phyloP scores from a whole-genome alignment of 2,113 vertebrate species.

The Cebidichthys violaceus region DNA sequence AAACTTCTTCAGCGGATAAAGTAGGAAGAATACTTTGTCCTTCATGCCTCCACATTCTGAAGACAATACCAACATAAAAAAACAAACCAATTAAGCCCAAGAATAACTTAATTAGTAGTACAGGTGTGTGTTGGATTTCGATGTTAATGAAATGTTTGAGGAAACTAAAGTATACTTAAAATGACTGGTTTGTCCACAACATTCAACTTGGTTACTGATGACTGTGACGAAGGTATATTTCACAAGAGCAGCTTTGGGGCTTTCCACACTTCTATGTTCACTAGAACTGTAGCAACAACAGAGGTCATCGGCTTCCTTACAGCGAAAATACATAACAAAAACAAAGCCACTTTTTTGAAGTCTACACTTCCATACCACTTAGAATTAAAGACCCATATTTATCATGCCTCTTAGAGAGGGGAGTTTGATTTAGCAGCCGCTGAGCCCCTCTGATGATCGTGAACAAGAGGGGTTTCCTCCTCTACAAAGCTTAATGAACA shows the following conservation, averaged over 20 bases:
- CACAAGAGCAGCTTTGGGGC: constrained; percentile 34
- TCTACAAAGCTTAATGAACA: constrained; percentile 64
- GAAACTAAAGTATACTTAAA: constrained; percentile 8
- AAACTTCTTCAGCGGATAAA: not conserved
- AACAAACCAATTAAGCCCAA: not conserved
- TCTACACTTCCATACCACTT: constrained; percentile 70
- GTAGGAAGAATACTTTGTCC: not conserved
- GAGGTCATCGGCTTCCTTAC: constrained; percentile 29
- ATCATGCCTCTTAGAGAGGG: constrained; percentile 40
- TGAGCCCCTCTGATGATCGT: constrained; percentile 6
- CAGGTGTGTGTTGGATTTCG: not conserved
- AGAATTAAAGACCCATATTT: constrained; percentile 64
- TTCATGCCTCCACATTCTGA: not conserved
- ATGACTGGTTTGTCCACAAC: constrained; percentile 9
- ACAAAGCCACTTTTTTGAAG: constrained; percentile 60
- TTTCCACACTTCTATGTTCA: constrained; percentile 67
- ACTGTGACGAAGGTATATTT: constrained; percentile 34
- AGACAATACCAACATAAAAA: not conserved
- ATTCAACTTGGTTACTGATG: constrained; percentile 21
- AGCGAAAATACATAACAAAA: constrained; percentile 58
- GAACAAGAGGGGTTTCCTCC: constrained; percentile 16
- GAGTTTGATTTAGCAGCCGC: constrained; percentile 10
- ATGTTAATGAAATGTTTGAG: not conserved
- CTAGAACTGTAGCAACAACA: constrained; percentile 62
- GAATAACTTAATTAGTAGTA: not conserved